These are phyloP conservation scores for Ischnus inquisitorius DNA, from an alignment of 2,888 invertebrate species.

Conservation along the genomic window DNA sequence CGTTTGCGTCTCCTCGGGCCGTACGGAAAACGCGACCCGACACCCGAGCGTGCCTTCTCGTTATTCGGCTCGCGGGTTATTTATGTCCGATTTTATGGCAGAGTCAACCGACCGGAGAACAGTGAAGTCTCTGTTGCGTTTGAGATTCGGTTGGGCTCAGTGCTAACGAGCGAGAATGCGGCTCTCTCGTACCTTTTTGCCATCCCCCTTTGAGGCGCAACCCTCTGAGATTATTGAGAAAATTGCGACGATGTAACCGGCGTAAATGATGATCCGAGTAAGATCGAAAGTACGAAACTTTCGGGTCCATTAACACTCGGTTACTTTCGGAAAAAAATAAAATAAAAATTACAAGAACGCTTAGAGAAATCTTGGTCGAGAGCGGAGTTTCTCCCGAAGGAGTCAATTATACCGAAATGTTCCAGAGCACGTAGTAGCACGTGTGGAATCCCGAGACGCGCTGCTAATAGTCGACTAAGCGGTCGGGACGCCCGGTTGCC, in stretches of 20 bases:
- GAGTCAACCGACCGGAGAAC: conserved; percentile 70
- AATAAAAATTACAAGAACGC: conserved; percentile 37
- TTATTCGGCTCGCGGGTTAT: conserved; percentile 73
- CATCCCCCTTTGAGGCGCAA: conserved; percentile 1
- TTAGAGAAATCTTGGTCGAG: conserved; percentile 55
- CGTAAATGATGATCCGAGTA: not conserved
- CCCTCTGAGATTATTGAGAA: not conserved
- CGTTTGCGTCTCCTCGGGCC: not conserved
- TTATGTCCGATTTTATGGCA: conserved; percentile 75
- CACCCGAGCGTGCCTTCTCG: conserved; percentile 62
- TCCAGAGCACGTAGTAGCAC: conserved; percentile 69
- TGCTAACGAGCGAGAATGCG: conserved; percentile 25
- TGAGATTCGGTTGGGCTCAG: conserved; percentile 48
- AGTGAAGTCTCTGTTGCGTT: conserved; percentile 72
- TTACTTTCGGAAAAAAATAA: conserved; percentile 23
- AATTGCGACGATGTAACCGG: not conserved
- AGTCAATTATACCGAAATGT: conserved; percentile 68
- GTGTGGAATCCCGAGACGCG: conserved; percentile 70
- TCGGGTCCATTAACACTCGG: conserved; percentile 48
- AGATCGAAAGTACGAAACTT: not conserved
- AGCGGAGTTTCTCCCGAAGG: conserved; percentile 62
- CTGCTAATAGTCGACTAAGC: conserved; percentile 79
- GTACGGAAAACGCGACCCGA: conserved; percentile 22
- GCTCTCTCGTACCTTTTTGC: not conserved
- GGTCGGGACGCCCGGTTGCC: conserved; percentile 76